Conservation (phyloP, 64 coral and sea anemone species). For the Catalaphyllia jardinei region DNA sequence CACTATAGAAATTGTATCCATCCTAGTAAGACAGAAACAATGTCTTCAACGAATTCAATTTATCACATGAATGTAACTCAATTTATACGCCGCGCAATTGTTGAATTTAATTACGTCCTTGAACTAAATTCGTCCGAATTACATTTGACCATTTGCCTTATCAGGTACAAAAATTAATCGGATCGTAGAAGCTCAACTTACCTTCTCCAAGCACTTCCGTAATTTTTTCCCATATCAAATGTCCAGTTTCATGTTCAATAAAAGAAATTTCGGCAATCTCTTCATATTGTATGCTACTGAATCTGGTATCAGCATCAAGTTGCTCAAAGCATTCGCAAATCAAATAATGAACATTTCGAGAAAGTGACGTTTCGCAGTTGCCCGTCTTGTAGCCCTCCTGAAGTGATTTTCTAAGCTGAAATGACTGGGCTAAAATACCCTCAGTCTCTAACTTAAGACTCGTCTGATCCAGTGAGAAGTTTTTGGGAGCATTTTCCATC, state of each 20-base stretch:
- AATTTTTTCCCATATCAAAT: constrained; percentile 52
- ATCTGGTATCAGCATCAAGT: not conserved
- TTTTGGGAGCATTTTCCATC: not conserved
- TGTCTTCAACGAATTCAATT: too few species aligned
- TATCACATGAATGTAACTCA: too few species aligned
- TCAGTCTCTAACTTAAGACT: not conserved
- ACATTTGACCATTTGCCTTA: too few species aligned
- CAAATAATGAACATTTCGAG: constrained; percentile 19
- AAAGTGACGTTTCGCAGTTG: constrained; percentile 8
- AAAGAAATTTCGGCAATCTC: constrained; percentile 31
- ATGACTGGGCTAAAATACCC: constrained; percentile 33
- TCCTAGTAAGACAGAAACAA: too few species aligned
- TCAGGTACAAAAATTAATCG: too few species aligned
- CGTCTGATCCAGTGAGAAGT: not conserved
- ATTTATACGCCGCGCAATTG: too few species aligned
- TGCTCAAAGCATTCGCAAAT: constrained; percentile 22
- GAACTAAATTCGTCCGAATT: too few species aligned
- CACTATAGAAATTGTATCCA: too few species aligned
- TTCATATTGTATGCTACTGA: not conserved
- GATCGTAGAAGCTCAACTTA: too few species aligned
- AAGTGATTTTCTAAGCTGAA: constrained; percentile 53
- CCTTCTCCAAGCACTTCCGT: constrained; percentile 41
- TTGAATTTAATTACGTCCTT: too few species aligned
- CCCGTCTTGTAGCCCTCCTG: not conserved
- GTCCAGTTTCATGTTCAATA: not conserved